Percentiles rank a stretch among this genome's conserved stretches.
These are phyloP conservation scores for Dolichopus griseipennis DNA, from an alignment of 2,888 invertebrate genomes.

Conservation along the genomic window DNA sequence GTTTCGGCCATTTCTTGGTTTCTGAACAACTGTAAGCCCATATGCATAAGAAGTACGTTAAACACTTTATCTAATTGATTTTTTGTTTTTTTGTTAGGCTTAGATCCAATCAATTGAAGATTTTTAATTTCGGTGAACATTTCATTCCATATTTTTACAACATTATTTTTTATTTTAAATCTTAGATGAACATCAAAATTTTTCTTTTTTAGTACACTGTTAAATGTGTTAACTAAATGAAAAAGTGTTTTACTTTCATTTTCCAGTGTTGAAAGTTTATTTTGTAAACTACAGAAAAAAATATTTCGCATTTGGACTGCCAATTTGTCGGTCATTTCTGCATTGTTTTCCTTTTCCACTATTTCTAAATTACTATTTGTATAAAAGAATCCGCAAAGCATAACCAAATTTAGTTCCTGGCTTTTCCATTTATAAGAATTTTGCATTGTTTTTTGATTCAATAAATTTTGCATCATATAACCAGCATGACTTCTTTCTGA, in stretches of 20 bases:
- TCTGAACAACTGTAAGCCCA: slow-evolving; percentile 63
- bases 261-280: slow-evolving; percentile 57
- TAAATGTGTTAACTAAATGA: slow-evolving; percentile 50
- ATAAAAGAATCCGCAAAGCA: slow-evolving; percentile 57
- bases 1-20: slow-evolving; percentile 60
- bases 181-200: slow-evolving; percentile 48
- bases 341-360: slow-evolving; percentile 34
- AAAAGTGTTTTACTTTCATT: slow-evolving; percentile 52
- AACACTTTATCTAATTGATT: slow-evolving; percentile 55
- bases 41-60: slow-evolving; percentile 60
- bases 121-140: slow-evolving; percentile 41
- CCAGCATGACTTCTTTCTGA: slow-evolving; percentile 60
- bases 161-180: slow-evolving; percentile 50
- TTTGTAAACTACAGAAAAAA: slow-evolving; percentile 61
- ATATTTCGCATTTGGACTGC: slow-evolving; percentile 55
- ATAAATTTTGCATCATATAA: slow-evolving; percentile 46
- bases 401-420: slow-evolving; percentile 55
- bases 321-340: slow-evolving; percentile 45
- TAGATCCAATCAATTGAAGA: slow-evolving; percentile 19
- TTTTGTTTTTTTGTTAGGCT: slow-evolving; percentile 39
- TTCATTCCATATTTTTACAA: slow-evolving; percentile 54
- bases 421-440: slow-evolving; percentile 52
- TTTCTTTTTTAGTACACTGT: slow-evolving; percentile 47
- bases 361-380: slow-evolving; percentile 41
- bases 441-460: slow-evolving; percentile 39